Conservation (phyloP, 2,888 invertebrate genomes). For the Volucella inanis region DNA sequence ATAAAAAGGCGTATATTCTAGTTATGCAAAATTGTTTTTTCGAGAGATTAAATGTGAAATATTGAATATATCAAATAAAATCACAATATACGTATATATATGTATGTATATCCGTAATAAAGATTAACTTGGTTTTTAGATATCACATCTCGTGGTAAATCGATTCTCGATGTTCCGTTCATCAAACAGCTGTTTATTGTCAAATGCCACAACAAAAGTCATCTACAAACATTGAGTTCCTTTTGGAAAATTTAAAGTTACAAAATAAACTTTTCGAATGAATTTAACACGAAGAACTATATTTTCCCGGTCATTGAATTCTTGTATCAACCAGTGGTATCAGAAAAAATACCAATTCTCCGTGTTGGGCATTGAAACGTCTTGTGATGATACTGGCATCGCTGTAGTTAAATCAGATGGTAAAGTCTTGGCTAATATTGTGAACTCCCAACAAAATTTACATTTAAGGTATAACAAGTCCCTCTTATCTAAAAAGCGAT, state of each 20-base stretch:
- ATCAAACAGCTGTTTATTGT: not conserved
- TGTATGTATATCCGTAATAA: no score
- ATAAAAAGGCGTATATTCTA: no score
- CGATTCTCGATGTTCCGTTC: no score
- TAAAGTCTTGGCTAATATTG: constrained; percentile 90
- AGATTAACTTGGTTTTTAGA: no score
- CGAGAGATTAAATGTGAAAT: no score
- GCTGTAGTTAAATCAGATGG: constrained; percentile 91
- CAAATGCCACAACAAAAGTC: constrained; percentile 4
- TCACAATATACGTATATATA: no score
- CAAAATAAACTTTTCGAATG: constrained; percentile 8
- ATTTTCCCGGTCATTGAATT: not conserved
- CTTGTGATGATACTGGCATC: constrained; percentile 98
- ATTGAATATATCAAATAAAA: no score
- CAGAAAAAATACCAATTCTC: constrained; percentile 74
- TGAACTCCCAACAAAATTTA: constrained; percentile 90
- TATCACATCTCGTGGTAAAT: no score
- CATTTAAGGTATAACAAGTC: constrained; percentile 86
- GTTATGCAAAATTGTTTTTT: no score
- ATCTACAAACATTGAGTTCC: not conserved
- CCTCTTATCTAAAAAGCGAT: not conserved
- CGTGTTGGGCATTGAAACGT: constrained; percentile 97
- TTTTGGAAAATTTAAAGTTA: not conserved
- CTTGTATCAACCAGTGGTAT: not conserved
- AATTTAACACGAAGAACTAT: constrained; percentile 6